These are phyloP conservation scores for Ceyx cyanopectus DNA, from an alignment of 2,113 vertebrate genomes.

Conservation along the genomic window DNA sequence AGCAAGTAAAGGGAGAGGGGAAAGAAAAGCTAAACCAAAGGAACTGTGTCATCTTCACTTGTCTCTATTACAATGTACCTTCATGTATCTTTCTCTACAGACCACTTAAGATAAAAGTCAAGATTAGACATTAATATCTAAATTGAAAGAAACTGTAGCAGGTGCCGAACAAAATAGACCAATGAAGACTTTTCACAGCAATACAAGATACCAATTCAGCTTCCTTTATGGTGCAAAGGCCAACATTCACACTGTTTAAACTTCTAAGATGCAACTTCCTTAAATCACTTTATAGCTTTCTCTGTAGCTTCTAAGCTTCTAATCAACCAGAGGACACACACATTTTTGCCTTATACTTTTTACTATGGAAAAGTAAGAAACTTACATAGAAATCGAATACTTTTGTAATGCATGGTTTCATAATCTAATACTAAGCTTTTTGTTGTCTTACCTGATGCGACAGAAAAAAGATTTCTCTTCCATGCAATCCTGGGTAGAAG, in stretches of 20 bases:
- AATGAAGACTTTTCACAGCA: background rate
- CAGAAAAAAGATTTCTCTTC: constrained; percentile 98
- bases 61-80: background rate
- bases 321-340: background rate
- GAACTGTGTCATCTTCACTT: background rate
- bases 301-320: background rate
- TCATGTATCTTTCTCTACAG: rapidly evolving
- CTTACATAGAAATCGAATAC: background rate
- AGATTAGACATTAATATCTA: background rate
- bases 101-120: background rate
- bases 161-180: background rate
- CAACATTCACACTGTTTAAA: background rate
- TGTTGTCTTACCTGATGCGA: constrained; percentile 87
- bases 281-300: background rate
- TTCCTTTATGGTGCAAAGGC: background rate
- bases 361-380: background rate
- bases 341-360: background rate
- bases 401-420: background rate
- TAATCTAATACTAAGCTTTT: background rate
- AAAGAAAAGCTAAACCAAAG: background rate
- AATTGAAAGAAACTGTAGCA: background rate
- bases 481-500: constrained; percentile 86
- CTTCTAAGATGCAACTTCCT: background rate
- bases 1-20: background rate
- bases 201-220: background rate